A percentile compares a stretch with the other conserved stretches of the same genome.
These are phyloP conservation scores for Apistogramma diplotaenia DNA, from an alignment of 2,113 vertebrate genomes.

Conservation along the genomic window DNA sequence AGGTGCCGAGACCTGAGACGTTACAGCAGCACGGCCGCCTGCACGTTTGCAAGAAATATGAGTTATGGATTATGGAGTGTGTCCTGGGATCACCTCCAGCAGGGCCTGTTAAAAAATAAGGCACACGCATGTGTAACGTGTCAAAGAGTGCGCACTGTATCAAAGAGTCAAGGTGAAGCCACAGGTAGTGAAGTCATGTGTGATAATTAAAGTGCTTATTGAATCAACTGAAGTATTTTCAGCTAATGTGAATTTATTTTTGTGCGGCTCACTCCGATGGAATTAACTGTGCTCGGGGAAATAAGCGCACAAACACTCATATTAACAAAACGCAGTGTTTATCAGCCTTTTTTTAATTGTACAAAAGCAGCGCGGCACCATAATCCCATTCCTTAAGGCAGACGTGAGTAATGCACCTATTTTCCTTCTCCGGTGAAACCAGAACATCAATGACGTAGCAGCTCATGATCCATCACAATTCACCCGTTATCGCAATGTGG, in stretches of 20 bases:
- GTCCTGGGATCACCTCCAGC: neutral
- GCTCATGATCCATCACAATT: neutral
- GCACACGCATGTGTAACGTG: too few relatives aligned
- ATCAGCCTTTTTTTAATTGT: neutral
- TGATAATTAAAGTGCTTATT: neutral
- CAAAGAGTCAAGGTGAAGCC: neutral
- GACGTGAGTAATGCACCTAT: neutral
- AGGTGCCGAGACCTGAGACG: neutral
- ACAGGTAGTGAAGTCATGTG: neutral
- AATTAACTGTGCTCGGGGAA: neutral
- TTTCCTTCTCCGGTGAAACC: neutral
- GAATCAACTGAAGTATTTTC: neutral
- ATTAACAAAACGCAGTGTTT: fast-evolving
- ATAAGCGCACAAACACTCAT: neutral
- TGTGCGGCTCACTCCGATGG: neutral
- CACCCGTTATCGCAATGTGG: neutral
- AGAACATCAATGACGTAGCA: neutral
- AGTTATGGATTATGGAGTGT: neutral
- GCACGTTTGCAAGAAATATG: neutral
- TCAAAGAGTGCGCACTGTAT: neutral
- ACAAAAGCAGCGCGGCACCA: neutral
- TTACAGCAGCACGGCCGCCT: neutral
- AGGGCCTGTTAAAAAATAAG: neutral
- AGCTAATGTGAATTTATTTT: neutral
- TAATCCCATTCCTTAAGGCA: neutral